Evolutionary conservation across 35 echinoderm and acorn worm species (phyloP).

Genomic region (Lytechinus variegatus): DNA sequence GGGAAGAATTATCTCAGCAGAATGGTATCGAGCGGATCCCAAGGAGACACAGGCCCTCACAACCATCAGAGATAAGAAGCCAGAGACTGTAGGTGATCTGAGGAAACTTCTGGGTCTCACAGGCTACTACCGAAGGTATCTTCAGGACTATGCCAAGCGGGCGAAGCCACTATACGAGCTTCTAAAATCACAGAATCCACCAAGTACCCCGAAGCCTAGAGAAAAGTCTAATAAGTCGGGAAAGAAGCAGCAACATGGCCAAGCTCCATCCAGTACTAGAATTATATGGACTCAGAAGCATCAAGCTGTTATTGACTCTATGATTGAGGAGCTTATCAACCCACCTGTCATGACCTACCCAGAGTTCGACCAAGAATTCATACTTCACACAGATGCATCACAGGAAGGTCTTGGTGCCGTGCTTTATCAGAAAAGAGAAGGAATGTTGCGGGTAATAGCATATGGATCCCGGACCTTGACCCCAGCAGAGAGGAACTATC

Average conservation of each 20-base stretch:
- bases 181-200: no score
- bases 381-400: constrained; percentile 65
- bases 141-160: constrained; percentile 39
- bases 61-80: constrained; percentile 20
- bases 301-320: background rate
- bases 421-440: constrained; percentile 61
- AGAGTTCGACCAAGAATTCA: constrained; percentile 43
- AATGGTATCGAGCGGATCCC: constrained; percentile 46
- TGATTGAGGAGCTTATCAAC: constrained; percentile 37
- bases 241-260: constrained; percentile 19
- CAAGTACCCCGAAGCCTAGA: background rate
- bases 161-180: constrained; percentile 32
- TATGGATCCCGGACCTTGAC: constrained; percentile 60
- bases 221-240: background rate
- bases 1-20: constrained; percentile 52
- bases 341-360: constrained; percentile 60
- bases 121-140: constrained; percentile 58
- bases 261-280: background rate
- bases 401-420: constrained; percentile 56
- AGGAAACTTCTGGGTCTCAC: constrained; percentile 34
- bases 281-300: constrained; percentile 27
- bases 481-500: constrained; percentile 52
- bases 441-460: constrained; percentile 39
- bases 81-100: constrained; percentile 34
- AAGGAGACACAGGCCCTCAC: constrained; percentile 21